phyloP scores from a whole-genome alignment of 2,113 vertebrate species.

The Meriones unguiculatus region DNA sequence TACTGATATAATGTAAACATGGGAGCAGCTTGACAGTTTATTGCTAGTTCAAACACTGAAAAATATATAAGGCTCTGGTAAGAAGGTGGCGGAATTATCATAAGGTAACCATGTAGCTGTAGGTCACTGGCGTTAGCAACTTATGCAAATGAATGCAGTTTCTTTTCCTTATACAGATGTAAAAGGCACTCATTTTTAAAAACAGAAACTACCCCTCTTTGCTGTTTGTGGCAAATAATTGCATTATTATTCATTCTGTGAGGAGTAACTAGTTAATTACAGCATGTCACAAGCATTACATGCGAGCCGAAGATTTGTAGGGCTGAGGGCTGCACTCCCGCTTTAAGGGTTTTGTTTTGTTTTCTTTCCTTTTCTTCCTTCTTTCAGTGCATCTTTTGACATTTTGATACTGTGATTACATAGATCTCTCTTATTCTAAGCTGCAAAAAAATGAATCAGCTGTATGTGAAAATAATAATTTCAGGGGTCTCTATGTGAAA shows the following conservation, averaged over 20 bases:
- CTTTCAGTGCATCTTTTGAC: slow-evolving; percentile 72
- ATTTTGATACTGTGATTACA: slow-evolving; percentile 77
- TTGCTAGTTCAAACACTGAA: not conserved
- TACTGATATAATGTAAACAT: not conserved
- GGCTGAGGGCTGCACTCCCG: slow-evolving; percentile 21
- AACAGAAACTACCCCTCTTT: slow-evolving; percentile 65
- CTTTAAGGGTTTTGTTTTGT: not conserved
- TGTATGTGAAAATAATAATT: slow-evolving; percentile 77
- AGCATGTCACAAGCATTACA: slow-evolving; percentile 74
- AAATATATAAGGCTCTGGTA: not conserved
- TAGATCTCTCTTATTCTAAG: slow-evolving; percentile 70
- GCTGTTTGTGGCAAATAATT: slow-evolving; percentile 72
- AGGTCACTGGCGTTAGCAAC: slow-evolving; percentile 48
- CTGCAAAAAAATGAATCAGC: slow-evolving; percentile 67
- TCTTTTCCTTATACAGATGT: slow-evolving; percentile 51
- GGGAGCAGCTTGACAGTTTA: slow-evolving; percentile 31
- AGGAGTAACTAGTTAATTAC: slow-evolving; percentile 82
- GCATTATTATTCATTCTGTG: slow-evolving; percentile 77
- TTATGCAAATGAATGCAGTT: slow-evolving; percentile 59
- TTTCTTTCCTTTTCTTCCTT: not conserved
- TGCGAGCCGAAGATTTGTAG: slow-evolving; percentile 66
- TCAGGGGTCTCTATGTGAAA: slow-evolving; percentile 63
- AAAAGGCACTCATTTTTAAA: slow-evolving; percentile 63
- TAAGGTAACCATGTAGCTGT: not conserved
- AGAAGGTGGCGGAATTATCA: slow-evolving; percentile 59